Base-by-base conservation (phyloP, 2,797 vertebrate species). In the Coregonus ussuriensis region DNA sequence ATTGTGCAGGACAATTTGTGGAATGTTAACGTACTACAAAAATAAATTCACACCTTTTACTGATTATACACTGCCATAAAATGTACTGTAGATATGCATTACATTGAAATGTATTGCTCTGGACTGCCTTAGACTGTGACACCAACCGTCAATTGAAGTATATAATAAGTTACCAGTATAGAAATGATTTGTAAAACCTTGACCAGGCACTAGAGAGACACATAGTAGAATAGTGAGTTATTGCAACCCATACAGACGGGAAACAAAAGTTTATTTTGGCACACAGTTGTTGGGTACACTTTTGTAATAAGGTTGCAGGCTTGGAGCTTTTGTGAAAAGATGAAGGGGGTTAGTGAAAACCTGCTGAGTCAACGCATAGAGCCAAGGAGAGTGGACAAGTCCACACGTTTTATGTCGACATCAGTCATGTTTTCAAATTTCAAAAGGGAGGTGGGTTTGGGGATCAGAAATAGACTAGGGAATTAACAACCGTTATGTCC, bases 331-430 rank as follows among this genome's bases (percentile, higher is more conserved):
- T 65, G 47, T 71, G 71, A 62, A 82, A 79, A 76, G 81, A 87
- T 54, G 11, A 51, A 35, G 31, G 66, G 13, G 66, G 29, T 16
- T 33, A 35, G 11, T 14, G 13, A 87, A 83, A 84, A 87, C 81
- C 81, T 84, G 91, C 90, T 72, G 84, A 88, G 87, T 94, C 92
- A 93, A 91, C 91, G 86, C 79, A 79, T 67, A 41, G 81, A 31
- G 33, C 81, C 89, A 92, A 92, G 90, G 90, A 88, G 91, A 88
- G 85, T 75, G 79, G 88, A 80, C 87, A 88, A 89, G 83, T 80
- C 86, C 87, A 76, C 72, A 68, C 41, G 41, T 47, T 47, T 11
- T 3, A 47, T 11, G 41, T 90, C 86, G 83, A 87, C 87, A 87
- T 86, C 79, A 15, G 18, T 62, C 15, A 77, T 56, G 25, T 29